These are phyloP conservation scores for Zeus faber DNA, from an alignment of 2,113 vertebrate species.

Conservation along the genomic window DNA sequence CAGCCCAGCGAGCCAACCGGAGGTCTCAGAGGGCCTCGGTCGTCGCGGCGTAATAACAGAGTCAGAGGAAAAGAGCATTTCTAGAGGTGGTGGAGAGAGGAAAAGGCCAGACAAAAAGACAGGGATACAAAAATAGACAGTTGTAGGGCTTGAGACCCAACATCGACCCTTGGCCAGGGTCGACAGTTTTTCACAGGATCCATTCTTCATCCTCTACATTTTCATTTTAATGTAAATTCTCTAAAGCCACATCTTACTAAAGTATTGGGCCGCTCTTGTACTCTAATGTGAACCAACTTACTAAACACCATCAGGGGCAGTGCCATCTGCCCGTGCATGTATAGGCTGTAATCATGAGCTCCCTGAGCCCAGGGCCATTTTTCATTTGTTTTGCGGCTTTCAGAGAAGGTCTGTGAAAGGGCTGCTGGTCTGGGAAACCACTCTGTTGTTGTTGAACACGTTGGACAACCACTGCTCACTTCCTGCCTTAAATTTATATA, in stretches of 20 bases:
- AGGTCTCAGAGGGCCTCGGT: slow-evolving; percentile 33
- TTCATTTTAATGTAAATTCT: too few relatives aligned
- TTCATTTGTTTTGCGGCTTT: slow-evolving; percentile 71
- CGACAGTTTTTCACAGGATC: background rate
- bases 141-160: background rate
- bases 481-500: too few relatives aligned
- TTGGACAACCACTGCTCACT: slow-evolving; percentile 8
- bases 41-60: slow-evolving; percentile 60
- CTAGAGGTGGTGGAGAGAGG: slow-evolving; percentile 23
- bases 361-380: slow-evolving; percentile 56
- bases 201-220: too few relatives aligned
- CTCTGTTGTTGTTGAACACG: slow-evolving; percentile 37
- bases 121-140: slow-evolving; percentile 5
- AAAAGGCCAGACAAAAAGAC: slow-evolving; percentile 24
- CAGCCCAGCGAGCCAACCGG: slow-evolving; percentile 45
- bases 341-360: slow-evolving; percentile 68
- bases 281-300: slow-evolving; percentile 51
- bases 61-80: slow-evolving; percentile 24
- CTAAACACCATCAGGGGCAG: slow-evolving; percentile 46
- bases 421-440: slow-evolving; percentile 55
- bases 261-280: background rate
- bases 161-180: background rate
- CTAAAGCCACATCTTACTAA: too few relatives aligned
- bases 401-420: slow-evolving; percentile 53
- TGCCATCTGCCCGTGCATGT: slow-evolving; percentile 56